Percentiles rank a stretch among this genome's conserved stretches.
phyloP scores from a whole-genome alignment of 2,797 vertebrate genomes.

The Gallinago stenura region DNA sequence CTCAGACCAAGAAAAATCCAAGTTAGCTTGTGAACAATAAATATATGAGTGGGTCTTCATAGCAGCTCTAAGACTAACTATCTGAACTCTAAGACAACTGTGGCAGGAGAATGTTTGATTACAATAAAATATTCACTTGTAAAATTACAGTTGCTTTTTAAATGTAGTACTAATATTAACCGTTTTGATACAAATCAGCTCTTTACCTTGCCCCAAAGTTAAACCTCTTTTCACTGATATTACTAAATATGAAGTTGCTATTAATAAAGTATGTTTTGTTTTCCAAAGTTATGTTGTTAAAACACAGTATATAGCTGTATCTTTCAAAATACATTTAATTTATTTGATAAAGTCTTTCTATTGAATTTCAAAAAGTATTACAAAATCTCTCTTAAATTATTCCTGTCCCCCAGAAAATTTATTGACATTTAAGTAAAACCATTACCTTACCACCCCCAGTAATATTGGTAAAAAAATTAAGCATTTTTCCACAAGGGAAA shows the following conservation, averaged over 20 bases:
- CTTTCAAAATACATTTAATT: background rate
- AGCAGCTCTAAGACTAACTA: background rate
- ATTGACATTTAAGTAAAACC: background rate
- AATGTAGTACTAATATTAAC: constrained; percentile 8
- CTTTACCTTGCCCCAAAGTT: background rate
- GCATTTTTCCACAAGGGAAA: background rate
- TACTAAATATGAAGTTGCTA: background rate
- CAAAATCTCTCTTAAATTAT: background rate
- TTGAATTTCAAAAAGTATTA: background rate
- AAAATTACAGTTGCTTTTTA: background rate
- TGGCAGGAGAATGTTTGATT: background rate
- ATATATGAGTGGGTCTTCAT: background rate
- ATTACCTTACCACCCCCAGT: background rate
- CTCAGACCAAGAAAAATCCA: background rate
- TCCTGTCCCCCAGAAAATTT: background rate
- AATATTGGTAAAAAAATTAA: background rate
- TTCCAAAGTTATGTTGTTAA: background rate
- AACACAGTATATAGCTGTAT: background rate
- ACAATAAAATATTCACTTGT: background rate
- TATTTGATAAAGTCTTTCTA: background rate
- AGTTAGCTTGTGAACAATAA: background rate
- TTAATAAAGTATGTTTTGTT: background rate
- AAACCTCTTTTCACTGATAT: background rate
- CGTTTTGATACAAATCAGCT: background rate
- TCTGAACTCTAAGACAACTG: background rate